Base-by-base conservation (phyloP, 2,113 vertebrate genomes). In the Ctenodactylus gundi region DNA sequence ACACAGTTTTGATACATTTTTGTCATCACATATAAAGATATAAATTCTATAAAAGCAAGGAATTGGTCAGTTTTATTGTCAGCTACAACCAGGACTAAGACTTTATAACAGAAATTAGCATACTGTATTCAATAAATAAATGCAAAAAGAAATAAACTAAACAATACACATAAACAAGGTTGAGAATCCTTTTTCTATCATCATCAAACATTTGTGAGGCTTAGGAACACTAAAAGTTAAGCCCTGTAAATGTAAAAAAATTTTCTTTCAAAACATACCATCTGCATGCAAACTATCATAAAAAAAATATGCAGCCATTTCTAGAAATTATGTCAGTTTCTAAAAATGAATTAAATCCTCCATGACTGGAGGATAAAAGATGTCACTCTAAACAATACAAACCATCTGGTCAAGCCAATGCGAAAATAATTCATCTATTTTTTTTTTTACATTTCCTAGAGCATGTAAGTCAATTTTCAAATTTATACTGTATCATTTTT, bases 181-280 rank as follows among this genome's bases (percentile, higher is more conserved):
- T 53, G 4, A 49, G 1, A 85, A 8, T 49, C 25, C 15, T 72
- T 93, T 86, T 41, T 27, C 31, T 64, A 14, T 7, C 51, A 51
- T 51, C 17, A 53, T 58, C 1, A 51, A 62, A 78, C 5, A 65
- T 31, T 90, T 70, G n/a, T 31, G 49, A 85, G 2, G 8, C 7
- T 58, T 57, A 3, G 29, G 20, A 93, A 90, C 20, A 70, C 6
- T 46, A 11, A 88, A 75, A 75, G 14, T 27, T 2, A 3, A 25
- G 4, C 1, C 2, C 3, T 68, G n/a, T 62, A 72, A 65, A 55
- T 57, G 2, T 21, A 86, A 41, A 36, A 10, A 57, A 4, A 21
- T 77, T 72, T 70, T 83, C 29, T 84, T 57, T 82, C 46, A 77
- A 75, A 93, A 85, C n/a, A n/a, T n/a, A n/a, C n/a, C n/a, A 62